Base-by-base conservation (phyloP, 2,888 invertebrate genomes). In the Agriotes lineatus region DNA sequence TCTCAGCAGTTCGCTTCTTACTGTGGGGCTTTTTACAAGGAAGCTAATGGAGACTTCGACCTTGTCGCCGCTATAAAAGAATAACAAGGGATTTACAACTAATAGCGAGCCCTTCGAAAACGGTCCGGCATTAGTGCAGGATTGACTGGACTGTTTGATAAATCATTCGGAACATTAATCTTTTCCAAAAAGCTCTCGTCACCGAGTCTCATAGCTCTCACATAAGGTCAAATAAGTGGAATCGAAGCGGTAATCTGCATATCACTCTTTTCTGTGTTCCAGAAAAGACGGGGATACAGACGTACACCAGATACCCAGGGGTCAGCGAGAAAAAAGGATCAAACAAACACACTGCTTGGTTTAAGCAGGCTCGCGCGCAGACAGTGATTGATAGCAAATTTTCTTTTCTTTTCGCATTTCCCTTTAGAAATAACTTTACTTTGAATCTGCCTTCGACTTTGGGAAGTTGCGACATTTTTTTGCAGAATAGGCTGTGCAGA, bases 331-430 rank as follows among this genome's bases (percentile, higher is more conserved):
- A 77, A 79, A 76, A 78, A 73, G 75, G 76, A 76, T 77, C 76
- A 75, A 74, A 73, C 77, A 78, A 79, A 77, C 77, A 75, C 71
- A 73, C 74, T 74, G 74, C 74, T 71, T 73, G 76, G 78, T 76
- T 78, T 78, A 77, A 78, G 76, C 73, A 76, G 78, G 77, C 76
- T 75, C 71, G 72, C 69, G 64, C 69, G 62, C 69, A 72, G 79
- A 80, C 79, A 78, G 74, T 80, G 80, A 80, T 80, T 79, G 78
- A 80, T 80, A 74, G 78, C 75, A 75, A 75, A 73, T 67, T 64
- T 74, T 74, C 72, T 70, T 73, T 72, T 63, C 69, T 70, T 72
- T 71, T 72, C 69, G 50, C 60, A 70, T 69, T 70, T 73, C 72
- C 69, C 67, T 70, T 71, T 66, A 54, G 72, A 62, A 70, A 68